Evolutionary conservation across 2,797 vertebrate genomes (phyloP).

Genomic region (Erpetoichthys calabaricus): DNA sequence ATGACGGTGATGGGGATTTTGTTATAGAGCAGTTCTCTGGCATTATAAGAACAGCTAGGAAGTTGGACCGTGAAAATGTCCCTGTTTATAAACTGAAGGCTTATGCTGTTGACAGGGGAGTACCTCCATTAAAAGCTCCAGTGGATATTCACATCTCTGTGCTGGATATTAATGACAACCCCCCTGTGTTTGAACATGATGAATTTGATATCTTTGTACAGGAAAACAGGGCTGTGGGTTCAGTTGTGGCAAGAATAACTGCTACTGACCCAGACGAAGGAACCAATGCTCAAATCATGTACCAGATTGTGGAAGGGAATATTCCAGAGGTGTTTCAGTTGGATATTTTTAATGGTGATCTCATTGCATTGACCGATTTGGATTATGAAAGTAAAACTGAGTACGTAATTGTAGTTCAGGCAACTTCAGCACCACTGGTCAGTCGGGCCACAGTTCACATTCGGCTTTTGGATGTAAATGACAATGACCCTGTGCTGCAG

Average conservation of each 20-base stretch:
- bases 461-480: slow-evolving; percentile 77
- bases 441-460: slow-evolving; percentile 85
- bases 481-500: slow-evolving; percentile 72
- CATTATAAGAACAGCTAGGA: slow-evolving; percentile 77
- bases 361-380: slow-evolving; percentile 73
- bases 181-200: slow-evolving; percentile 85
- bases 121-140: slow-evolving; percentile 64
- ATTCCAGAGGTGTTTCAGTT: slow-evolving; percentile 85
- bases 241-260: slow-evolving; percentile 72
- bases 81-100: slow-evolving; percentile 74
- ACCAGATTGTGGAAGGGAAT: slow-evolving; percentile 94
- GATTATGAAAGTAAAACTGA: slow-evolving; percentile 84
- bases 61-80: slow-evolving; percentile 85
- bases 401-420: slow-evolving; percentile 89
- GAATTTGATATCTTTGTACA: slow-evolving; percentile 76
- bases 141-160: slow-evolving; percentile 76
- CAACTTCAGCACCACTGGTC: slow-evolving; percentile 87
- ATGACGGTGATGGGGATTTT: slow-evolving; percentile 89
- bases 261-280: slow-evolving; percentile 85
- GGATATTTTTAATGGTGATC: slow-evolving; percentile 83
- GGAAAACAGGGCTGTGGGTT: slow-evolving; percentile 84
- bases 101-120: slow-evolving; percentile 75
- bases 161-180: slow-evolving; percentile 89
- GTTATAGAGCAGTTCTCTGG: slow-evolving; percentile 80
- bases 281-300: slow-evolving; percentile 92